Evolutionary conservation across 2,113 vertebrate genomes (phyloP).

Genomic region (Eurypyga helias): DNA sequence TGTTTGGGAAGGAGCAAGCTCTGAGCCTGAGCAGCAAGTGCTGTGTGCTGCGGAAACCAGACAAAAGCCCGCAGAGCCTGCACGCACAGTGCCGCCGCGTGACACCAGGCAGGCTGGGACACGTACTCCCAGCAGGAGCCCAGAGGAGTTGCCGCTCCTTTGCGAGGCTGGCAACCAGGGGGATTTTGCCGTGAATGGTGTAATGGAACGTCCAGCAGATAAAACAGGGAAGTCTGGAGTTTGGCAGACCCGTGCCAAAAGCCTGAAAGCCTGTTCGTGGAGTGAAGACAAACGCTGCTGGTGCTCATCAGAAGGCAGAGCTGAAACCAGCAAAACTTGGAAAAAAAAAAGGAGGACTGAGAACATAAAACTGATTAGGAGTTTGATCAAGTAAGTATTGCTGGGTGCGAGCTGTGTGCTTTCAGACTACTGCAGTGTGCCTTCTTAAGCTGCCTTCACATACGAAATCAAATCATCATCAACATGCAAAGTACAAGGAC

Average conservation of each 20-base stretch:
- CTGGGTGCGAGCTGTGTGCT: background rate
- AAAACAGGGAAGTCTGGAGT: background rate
- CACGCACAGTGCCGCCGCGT: accelerated
- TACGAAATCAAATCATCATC: background rate
- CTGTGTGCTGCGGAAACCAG: background rate
- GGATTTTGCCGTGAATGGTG: background rate
- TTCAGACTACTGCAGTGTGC: background rate
- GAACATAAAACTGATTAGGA: background rate
- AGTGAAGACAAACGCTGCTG: background rate
- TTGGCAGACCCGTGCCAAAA: background rate
- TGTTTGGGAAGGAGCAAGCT: background rate
- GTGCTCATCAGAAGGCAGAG: background rate
- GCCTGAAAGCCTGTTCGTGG: background rate
- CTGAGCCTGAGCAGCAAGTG: background rate
- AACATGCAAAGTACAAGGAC: background rate
- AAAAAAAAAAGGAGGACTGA: background rate
- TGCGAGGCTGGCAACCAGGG: background rate
- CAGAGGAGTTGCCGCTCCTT: background rate
- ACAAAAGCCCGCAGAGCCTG: background rate
- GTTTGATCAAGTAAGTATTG: background rate
- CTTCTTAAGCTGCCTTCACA: background rate
- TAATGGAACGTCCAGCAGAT: background rate
- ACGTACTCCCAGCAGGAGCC: background rate
- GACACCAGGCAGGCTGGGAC: background rate
- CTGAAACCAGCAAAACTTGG: background rate